Evolutionary conservation across 2,888 invertebrate genomes (phyloP).

Genomic region (Osedax fenrisi): DNA sequence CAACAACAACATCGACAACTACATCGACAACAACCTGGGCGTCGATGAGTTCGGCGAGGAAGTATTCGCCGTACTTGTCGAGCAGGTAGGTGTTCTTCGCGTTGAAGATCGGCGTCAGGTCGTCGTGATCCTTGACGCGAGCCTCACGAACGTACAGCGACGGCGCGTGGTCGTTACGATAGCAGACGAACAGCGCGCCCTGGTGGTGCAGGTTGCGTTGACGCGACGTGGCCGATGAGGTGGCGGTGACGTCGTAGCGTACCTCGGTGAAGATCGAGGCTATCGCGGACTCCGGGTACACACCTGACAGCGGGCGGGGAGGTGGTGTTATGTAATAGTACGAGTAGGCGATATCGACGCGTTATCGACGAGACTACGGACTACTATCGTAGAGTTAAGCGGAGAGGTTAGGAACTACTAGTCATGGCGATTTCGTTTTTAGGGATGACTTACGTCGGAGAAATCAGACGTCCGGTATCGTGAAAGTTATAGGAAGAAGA

Average conservation of each 20-base stretch:
- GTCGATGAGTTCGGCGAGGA: slow-evolving; percentile 50
- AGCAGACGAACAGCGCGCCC: slow-evolving; percentile 43
- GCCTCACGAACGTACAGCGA: slow-evolving; percentile 48
- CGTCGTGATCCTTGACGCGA: slow-evolving; percentile 51
- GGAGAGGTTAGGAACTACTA: too few species aligned
- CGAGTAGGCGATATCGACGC: too few species aligned
- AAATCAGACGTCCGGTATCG: too few species aligned
- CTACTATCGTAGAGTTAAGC: too few species aligned
- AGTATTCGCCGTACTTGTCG: slow-evolving; percentile 49
- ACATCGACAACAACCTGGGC: slow-evolving; percentile 41
- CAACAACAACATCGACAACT: too few species aligned
- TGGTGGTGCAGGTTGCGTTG: slow-evolving; percentile 28
- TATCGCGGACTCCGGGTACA: slow-evolving; percentile 33
- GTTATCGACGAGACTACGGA: too few species aligned
- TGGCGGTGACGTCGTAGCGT: slow-evolving; percentile 32
- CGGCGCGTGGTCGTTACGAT: slow-evolving; percentile 47
- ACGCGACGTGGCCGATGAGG: not conserved
- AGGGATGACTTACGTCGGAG: too few species aligned
- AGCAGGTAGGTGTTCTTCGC: slow-evolving; percentile 48
- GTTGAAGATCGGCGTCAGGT: slow-evolving; percentile 50
- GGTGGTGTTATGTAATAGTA: too few species aligned
- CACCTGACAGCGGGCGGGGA: not conserved
- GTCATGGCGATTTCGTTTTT: too few species aligned
- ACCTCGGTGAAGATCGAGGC: slow-evolving; percentile 39
- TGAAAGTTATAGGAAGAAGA: too few species aligned